Base-by-base conservation (phyloP, 2,888 invertebrate species). In the Barypeithes pellucidus region DNA sequence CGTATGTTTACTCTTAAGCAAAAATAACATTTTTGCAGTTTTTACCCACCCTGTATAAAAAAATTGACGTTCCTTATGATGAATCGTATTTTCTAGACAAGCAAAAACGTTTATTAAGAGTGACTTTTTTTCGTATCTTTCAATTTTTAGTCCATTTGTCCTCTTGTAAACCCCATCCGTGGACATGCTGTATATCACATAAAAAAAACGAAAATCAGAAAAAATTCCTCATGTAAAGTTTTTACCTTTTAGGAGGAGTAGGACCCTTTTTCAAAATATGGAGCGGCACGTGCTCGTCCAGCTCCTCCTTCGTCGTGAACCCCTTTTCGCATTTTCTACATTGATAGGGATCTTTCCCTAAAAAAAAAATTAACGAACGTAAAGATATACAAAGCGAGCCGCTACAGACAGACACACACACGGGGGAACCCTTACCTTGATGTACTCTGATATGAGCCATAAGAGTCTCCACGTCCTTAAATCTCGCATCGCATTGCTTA, bases 291-390 rank as follows among this genome's bases (percentile, higher is more conserved):
- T 85, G 85, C 2, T 76, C 77, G 18, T 83, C 80, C 57, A 82
- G 78, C 5, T 81, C 82, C 2, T 79, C 75, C 20, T 80, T 79
- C 2, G 80, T 79, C 74, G 79, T 79, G 72, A 85, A 85, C 3
- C 82, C 82, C 66, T 80, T 67, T 11, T 82, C 81, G 71, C 85
- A 85, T 61, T 84, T 83, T 57, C 79, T 78, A 68, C 85, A 85
- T 4, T 76, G 76, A 76, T 84, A 85, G 0, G 85, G 85, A 54
- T 82, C 78, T 78, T 85, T 85, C n/a, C 85, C 85, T 83, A 33
- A 22, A 59, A 61, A 20, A 61, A 22, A n/a, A n/a, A n/a, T n/a
- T 45, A 52, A 63, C 9, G 7, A 7, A 24, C 39, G 1, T 16
- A 60, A 29, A 39, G 1, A 29, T 24, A 29, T 22, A 57, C n/a